Conservation (phyloP, 2,113 vertebrate genomes). For the Carlito syrichta region DNA sequence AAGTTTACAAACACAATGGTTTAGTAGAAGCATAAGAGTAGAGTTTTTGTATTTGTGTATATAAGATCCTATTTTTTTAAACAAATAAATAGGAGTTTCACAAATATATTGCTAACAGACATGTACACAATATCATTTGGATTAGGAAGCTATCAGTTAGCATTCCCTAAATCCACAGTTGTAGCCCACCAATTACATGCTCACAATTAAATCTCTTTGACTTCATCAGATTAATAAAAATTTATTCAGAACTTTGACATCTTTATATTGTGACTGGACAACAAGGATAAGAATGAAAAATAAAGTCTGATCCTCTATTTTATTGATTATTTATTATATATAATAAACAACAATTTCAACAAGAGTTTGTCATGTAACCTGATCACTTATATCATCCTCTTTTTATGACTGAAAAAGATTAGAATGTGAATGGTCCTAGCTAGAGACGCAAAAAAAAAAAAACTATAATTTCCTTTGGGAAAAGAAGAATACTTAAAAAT, state of each 20-base stretch:
- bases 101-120: neutral
- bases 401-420: neutral
- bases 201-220: neutral
- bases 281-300: conserved; percentile 64
- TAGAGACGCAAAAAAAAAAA: neutral
- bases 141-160: neutral
- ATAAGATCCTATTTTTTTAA: neutral
- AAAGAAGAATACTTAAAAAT: neutral
- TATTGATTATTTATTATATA: conserved; percentile 4
- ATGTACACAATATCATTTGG: neutral
- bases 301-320: neutral
- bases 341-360: no score
- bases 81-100: neutral
- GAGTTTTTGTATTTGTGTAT: neutral
- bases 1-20: neutral
- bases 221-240: neutral
- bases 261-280: neutral
- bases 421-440: neutral
- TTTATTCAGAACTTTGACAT: neutral
- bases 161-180: neutral
- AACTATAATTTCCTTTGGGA: neutral
- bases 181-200: neutral
- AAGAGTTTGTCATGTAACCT: neutral
- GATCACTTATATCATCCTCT: neutral
- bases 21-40: neutral